Evolutionary conservation across 2,797 vertebrate species (phyloP).

Genomic region (Rhinogobio ventralis): DNA sequence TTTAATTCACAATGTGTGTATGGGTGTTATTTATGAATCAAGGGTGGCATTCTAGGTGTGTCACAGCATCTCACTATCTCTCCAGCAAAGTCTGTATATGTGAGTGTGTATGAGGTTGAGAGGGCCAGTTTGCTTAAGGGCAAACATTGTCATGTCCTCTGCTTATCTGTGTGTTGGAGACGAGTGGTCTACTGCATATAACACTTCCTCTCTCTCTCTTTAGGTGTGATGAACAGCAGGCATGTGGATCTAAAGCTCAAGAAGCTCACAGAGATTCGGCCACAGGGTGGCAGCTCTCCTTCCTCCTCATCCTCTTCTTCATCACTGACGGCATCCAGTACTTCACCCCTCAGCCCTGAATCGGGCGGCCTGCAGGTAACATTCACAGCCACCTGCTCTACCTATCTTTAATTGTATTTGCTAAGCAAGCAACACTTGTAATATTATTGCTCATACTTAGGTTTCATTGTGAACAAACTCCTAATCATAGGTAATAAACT

Average conservation of each 20-base stretch:
- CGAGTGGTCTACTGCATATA: slow-evolving; percentile 60
- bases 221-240: slow-evolving; percentile 89
- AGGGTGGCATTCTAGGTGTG: background rate
- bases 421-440: background rate
- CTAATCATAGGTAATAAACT: background rate
- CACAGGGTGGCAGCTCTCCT: slow-evolving; percentile 85
- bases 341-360: slow-evolving; percentile 79
- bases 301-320: slow-evolving; percentile 79
- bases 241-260: slow-evolving; percentile 92
- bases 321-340: slow-evolving; percentile 71
- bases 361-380: slow-evolving; percentile 77
- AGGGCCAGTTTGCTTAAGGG: slow-evolving; percentile 42
- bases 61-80: slow-evolving; percentile 20
- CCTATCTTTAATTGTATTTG: background rate
- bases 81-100: slow-evolving; percentile 5
- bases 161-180: slow-evolving; percentile 48
- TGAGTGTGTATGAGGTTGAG: slow-evolving; percentile 27
- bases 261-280: slow-evolving; percentile 86
- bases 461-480: background rate
- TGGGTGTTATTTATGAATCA: background rate
- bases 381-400: background rate
- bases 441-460: background rate
- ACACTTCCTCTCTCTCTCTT: slow-evolving; percentile 56
- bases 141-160: slow-evolving; percentile 43
- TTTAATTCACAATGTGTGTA: background rate